Evolutionary conservation across 2,113 vertebrate species (phyloP).

Genomic region (Sturnira hondurensis): DNA sequence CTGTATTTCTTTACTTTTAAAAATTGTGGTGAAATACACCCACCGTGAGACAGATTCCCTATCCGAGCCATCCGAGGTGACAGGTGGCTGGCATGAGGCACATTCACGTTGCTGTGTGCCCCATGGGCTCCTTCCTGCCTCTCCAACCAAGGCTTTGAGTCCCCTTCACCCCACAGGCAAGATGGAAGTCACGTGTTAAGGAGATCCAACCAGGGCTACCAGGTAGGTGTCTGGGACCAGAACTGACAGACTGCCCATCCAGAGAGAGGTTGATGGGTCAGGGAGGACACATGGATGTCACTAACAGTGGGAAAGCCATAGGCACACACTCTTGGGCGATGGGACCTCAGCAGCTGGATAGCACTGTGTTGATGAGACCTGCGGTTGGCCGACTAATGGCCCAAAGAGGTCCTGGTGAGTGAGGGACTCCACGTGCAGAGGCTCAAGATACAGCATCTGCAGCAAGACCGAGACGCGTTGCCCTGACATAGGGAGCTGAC

Average conservation of each 20-base stretch:
- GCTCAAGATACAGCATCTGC: accelerated
- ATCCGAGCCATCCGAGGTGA: background rate
- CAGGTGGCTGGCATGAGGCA: background rate
- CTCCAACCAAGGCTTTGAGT: background rate
- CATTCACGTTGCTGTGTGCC: accelerated
- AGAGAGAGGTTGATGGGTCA: no score
- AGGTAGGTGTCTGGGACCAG: no score
- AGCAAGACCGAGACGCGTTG: background rate
- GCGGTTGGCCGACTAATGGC: background rate
- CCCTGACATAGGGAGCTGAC: background rate
- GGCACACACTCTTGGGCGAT: background rate
- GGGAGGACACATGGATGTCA: background rate
- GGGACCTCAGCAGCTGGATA: no score
- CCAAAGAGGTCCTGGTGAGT: background rate
- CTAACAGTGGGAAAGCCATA: background rate
- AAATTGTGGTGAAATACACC: background rate
- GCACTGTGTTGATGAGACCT: background rate
- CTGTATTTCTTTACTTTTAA: background rate
- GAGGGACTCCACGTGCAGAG: background rate
- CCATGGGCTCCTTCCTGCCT: no score
- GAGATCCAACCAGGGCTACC: background rate
- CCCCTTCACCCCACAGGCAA: no score
- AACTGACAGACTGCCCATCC: background rate
- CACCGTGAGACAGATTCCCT: background rate
- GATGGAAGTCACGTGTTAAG: accelerated